Conservation (phyloP, 2,888 invertebrate genomes). For the Parelbella ahira region DNA sequence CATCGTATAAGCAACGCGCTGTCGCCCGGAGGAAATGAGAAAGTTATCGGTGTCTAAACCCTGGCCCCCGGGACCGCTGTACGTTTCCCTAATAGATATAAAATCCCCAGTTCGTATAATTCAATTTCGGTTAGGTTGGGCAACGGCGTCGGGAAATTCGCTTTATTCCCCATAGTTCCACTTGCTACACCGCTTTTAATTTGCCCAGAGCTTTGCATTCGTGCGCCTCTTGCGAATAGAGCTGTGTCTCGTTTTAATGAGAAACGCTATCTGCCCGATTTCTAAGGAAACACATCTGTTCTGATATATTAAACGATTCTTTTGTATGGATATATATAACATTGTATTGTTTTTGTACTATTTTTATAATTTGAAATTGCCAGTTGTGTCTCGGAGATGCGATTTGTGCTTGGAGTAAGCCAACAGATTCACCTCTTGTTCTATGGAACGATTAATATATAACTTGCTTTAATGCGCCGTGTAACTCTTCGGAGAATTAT, state of each 20-base stretch:
- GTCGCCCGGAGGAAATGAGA: conserved; percentile 71
- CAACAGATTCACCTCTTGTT: too few relatives aligned
- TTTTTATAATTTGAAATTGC: too few relatives aligned
- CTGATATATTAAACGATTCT: conserved; percentile 3
- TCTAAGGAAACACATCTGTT: neutral
- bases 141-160: conserved; percentile 27
- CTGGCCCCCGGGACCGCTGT: conserved; percentile 62
- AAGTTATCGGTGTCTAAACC: conserved; percentile 76
- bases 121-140: conserved; percentile 60
- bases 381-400: too few relatives aligned
- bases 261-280: conserved; percentile 1
- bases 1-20: conserved; percentile 37
- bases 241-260: conserved; percentile 15
- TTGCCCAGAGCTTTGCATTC: conserved; percentile 16
- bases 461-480: too few relatives aligned
- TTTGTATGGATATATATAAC: too few relatives aligned
- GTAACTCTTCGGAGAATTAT: too few relatives aligned
- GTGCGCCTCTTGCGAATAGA: conserved; percentile 12
- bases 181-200: conserved; percentile 22
- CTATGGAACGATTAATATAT: too few relatives aligned
- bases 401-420: too few relatives aligned
- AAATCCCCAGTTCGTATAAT: conserved; percentile 71
- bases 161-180: conserved; percentile 22
- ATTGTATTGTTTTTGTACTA: too few relatives aligned
- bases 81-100: conserved; percentile 74